Base-by-base conservation (phyloP, 2,113 vertebrate species). In the Embiotoca jacksoni region DNA sequence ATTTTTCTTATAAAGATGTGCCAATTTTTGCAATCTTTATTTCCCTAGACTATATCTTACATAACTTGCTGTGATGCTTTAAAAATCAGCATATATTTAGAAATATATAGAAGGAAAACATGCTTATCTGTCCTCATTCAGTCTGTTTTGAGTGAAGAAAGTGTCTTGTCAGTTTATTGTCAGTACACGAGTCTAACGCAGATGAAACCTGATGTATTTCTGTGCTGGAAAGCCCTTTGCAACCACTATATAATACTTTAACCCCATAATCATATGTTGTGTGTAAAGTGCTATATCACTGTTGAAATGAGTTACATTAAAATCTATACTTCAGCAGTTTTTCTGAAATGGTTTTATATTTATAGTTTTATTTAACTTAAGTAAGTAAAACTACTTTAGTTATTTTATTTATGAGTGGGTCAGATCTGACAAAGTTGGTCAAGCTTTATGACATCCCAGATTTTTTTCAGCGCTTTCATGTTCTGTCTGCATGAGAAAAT, bases 121-220 rank as follows among this genome's bases (percentile, higher is more conserved):
- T 30, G 33, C 64, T 52, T 61, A 68, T 59, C 55, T 72, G 31
- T 65, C 49, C 35, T 56, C 33, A 52, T 79, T 52, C 8, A 65
- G 16, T 53, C 54, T 39, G 53, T 53, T 58, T 36, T 62, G 58
- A 49, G 33, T 46, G 50, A 53, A 65, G 46, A 58, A 35, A 65
- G 54, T 14, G 37, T 54, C 23, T 5, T 37, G 33, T 57, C 37
- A 23, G 39, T 37, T 53, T 33, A 47, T 62, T 52, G 30, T 69
- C 49, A 10, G 2, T 13, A 44, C 41, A 11, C 13, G 10, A 44
- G 10, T 50, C n/a, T 50, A 50, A 55, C 6, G 9, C 62, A 50
- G 5, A 46, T n/a, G 37, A 13, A 41, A 55, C 10, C 1, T 23
- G 8, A 6, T 3, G 13, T 0, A 13, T 41, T 23, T 30, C n/a